These are phyloP conservation scores for Druon quercuslanigerum DNA, from an alignment of 1,140 invertebrate genomes.

Conservation along the genomic window DNA sequence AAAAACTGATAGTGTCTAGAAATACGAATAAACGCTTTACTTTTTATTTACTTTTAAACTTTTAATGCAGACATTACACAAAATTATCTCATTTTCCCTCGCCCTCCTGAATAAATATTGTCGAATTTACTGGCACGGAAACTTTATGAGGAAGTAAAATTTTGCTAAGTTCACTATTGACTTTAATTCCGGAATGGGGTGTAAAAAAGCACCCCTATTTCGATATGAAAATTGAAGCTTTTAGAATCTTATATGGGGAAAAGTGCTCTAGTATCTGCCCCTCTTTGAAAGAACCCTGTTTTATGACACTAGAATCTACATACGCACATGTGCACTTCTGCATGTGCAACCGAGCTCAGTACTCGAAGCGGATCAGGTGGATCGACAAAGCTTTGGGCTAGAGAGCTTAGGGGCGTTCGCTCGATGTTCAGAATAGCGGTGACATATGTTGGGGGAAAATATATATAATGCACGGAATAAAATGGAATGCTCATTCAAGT, in stretches of 20 bases:
- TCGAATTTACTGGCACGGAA: too few relatives aligned
- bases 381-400: constrained; percentile 45
- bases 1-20: too few relatives aligned
- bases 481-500: not conserved
- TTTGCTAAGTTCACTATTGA: too few relatives aligned
- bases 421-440: constrained; percentile 38
- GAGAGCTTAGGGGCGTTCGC: constrained; percentile 20
- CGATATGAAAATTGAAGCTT: not conserved
- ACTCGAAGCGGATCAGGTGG: constrained; percentile 54
- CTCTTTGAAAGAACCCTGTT: constrained; percentile 20
- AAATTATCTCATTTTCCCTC: too few relatives aligned
- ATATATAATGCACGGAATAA: constrained; percentile 1
- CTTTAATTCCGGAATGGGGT: not conserved
- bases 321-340: constrained; percentile 27
- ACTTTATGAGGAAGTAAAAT: too few relatives aligned
- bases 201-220: not conserved
- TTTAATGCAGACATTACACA: too few relatives aligned
- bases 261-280: constrained; percentile 13
- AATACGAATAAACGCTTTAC: too few relatives aligned
- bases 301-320: constrained; percentile 32
- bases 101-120: too few relatives aligned
- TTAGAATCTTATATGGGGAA: not conserved
- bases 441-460: constrained; percentile 53
- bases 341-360: constrained; percentile 14
- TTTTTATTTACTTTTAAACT: too few relatives aligned